phyloP scores from a whole-genome alignment of 2,888 invertebrate species.

The Merodon equestris region DNA sequence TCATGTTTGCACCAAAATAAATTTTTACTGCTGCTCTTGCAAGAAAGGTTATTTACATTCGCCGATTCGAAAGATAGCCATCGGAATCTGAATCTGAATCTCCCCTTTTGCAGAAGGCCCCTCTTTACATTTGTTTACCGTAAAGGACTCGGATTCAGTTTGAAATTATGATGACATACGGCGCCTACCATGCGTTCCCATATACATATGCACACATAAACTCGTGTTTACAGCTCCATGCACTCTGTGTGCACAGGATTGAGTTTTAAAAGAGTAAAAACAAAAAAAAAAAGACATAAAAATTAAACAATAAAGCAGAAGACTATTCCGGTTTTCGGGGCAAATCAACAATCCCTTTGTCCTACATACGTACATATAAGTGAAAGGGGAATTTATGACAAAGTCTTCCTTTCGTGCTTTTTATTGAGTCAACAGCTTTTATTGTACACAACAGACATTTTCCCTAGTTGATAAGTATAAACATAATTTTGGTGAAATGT shows the following conservation, averaged over 20 bases:
- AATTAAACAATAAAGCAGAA: not conserved
- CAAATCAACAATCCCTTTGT: slow-evolving; percentile 39
- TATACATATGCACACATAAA: too few relatives aligned
- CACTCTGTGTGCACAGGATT: too few relatives aligned
- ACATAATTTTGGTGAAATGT: too few relatives aligned
- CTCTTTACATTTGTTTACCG: slow-evolving; percentile 29
- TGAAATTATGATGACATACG: slow-evolving; percentile 59
- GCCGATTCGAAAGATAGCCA: slow-evolving; percentile 65
- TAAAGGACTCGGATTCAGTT: slow-evolving; percentile 43
- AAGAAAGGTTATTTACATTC: slow-evolving; percentile 59
- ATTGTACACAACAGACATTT: too few relatives aligned
- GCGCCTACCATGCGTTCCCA: slow-evolving; percentile 17
- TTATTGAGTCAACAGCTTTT: too few relatives aligned
- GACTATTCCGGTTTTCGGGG: slow-evolving; percentile 27
- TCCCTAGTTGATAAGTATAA: too few relatives aligned
- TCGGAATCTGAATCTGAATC: slow-evolving; percentile 25
- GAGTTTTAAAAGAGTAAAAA: not conserved
- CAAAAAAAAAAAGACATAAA: not conserved
- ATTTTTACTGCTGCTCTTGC: slow-evolving; percentile 60
- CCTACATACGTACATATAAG: too few relatives aligned
- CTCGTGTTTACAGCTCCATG: slow-evolving; percentile 45
- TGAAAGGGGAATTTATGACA: too few relatives aligned
- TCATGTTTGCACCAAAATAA: slow-evolving; percentile 59
- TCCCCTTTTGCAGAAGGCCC: slow-evolving; percentile 15
- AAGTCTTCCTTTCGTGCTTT: too few relatives aligned